Evolutionary conservation across 1,140 invertebrate species (phyloP).

Genomic region (Gonatopus flavifemur): DNA sequence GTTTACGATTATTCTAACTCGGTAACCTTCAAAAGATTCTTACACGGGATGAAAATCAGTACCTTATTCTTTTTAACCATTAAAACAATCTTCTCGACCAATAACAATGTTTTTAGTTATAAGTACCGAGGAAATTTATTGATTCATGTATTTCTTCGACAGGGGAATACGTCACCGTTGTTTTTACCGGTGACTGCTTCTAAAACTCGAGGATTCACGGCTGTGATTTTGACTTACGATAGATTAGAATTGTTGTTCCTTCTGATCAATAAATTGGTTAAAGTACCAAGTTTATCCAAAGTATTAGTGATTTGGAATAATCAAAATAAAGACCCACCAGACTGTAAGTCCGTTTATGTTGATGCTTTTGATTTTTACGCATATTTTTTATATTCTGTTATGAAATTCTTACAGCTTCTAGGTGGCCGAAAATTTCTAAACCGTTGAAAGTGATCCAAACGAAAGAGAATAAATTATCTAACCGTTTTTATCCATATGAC

Average conservation of each 20-base stretch:
- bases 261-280: slow-evolving; percentile 77
- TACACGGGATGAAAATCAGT: no score
- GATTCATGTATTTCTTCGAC: slow-evolving; percentile 19
- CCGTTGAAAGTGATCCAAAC: slow-evolving; percentile 90
- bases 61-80: no score
- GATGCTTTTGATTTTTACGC: slow-evolving; percentile 2
- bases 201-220: slow-evolving; percentile 86
- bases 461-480: slow-evolving; percentile 89
- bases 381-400: slow-evolving; percentile 3
- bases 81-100: no score
- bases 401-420: slow-evolving; percentile 64
- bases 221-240: slow-evolving; percentile 90
- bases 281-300: slow-evolving; percentile 82
- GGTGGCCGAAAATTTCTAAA: slow-evolving; percentile 87
- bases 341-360: slow-evolving; percentile 61
- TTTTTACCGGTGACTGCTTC: slow-evolving; percentile 83
- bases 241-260: slow-evolving; percentile 85
- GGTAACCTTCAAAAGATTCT: no score
- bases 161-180: slow-evolving; percentile 69
- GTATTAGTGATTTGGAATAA: slow-evolving; percentile 93
- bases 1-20: no score
- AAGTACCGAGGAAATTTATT: no score
- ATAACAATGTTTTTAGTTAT: no score
- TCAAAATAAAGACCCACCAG: slow-evolving; percentile 82
- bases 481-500: slow-evolving; percentile 89